These are phyloP conservation scores for Andrena fulva DNA, from an alignment of 2,888 invertebrate genomes.

Conservation along the genomic window DNA sequence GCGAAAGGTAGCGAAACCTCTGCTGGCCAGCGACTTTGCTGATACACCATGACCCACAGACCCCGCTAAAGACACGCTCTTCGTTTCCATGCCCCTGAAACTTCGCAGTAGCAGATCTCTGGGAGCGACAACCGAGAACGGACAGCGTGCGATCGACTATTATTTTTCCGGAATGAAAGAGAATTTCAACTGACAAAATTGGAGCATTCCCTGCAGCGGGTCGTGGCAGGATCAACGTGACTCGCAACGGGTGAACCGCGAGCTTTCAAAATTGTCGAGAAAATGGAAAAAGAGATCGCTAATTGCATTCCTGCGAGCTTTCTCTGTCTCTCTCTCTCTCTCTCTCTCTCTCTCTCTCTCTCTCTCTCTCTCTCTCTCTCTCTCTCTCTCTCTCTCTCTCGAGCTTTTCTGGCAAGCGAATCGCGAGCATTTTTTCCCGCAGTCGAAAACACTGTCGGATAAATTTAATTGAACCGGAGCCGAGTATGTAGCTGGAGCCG, in stretches of 20 bases:
- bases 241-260: slow-evolving; percentile 6
- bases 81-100: background rate
- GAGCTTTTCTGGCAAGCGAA: background rate
- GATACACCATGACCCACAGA: slow-evolving; percentile 24
- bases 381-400: background rate
- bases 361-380: background rate
- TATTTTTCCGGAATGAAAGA: background rate
- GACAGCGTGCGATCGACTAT: slow-evolving; percentile 7
- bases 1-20: slow-evolving; percentile 50
- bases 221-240: slow-evolving; percentile 19
- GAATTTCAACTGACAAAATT: slow-evolving; percentile 7
- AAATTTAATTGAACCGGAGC: slow-evolving; percentile 66
- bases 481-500: background rate
- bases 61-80: background rate
- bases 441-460: slow-evolving; percentile 59
- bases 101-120: background rate
- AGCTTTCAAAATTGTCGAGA: slow-evolving; percentile 15
- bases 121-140: background rate
- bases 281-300: background rate
- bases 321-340: background rate
- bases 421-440: slow-evolving; percentile 15
- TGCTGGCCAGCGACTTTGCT: slow-evolving; percentile 28
- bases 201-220: slow-evolving; percentile 5
- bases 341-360: too few species aligned
- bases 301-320: slow-evolving; percentile 14